These are phyloP conservation scores for Marcusenius ussheri DNA, from an alignment of 2,113 vertebrate species.

Conservation along the genomic window DNA sequence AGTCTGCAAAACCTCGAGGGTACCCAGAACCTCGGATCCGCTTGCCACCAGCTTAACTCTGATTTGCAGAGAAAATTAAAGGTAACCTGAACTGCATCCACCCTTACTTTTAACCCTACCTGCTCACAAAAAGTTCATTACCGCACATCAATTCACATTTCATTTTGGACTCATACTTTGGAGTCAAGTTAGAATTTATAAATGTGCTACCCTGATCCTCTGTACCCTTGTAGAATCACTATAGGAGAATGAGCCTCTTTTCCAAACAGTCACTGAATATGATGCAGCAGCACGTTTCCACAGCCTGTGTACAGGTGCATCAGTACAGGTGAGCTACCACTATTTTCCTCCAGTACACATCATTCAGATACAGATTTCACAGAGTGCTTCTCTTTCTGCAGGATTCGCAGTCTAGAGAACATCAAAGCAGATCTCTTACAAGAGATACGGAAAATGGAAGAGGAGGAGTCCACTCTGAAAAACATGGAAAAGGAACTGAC, in stretches of 20 bases:
- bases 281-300: slow-evolving; percentile 65
- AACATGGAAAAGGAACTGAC: slow-evolving; percentile 77
- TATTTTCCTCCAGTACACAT: not conserved
- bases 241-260: slow-evolving; percentile 69
- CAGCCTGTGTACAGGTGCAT: slow-evolving; percentile 59
- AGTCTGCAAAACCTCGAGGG: slow-evolving; percentile 27
- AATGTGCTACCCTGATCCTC: not conserved
- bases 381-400: slow-evolving; percentile 44
- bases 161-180: not conserved
- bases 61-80: slow-evolving; percentile 72
- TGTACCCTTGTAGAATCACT: slow-evolving; percentile 42
- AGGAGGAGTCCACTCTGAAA: slow-evolving; percentile 66
- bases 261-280: slow-evolving; percentile 67
- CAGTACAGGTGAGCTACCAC: slow-evolving; percentile 70
- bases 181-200: not conserved
- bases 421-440: slow-evolving; percentile 64
- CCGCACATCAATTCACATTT: not conserved
- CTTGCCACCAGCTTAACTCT: slow-evolving; percentile 67
- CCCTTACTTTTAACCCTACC: not conserved
- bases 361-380: not conserved
- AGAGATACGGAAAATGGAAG: slow-evolving; percentile 75
- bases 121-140: not conserved
- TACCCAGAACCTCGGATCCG: slow-evolving; percentile 37
- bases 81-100: slow-evolving; percentile 41
- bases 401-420: slow-evolving; percentile 66